These are phyloP conservation scores for Rhagonycha lutea DNA, from an alignment of 2,888 invertebrate genomes.

Conservation along the genomic window DNA sequence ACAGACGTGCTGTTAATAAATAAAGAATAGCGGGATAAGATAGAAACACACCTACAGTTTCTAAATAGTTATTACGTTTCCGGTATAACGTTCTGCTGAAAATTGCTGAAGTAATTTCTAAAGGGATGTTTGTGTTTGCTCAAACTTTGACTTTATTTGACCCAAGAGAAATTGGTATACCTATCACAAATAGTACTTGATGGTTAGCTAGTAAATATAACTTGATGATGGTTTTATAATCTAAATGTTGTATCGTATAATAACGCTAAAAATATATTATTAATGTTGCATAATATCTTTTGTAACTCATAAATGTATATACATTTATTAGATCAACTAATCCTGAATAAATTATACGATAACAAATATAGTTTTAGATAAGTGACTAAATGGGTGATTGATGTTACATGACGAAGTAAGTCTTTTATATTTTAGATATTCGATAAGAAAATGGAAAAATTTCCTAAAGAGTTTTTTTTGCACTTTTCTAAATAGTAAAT, in stretches of 20 bases:
- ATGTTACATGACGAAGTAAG: background rate
- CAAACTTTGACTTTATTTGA: background rate
- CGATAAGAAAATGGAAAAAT: background rate
- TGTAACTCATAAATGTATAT: background rate
- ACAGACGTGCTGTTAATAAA: background rate
- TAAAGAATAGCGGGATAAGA: background rate
- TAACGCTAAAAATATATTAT: background rate
- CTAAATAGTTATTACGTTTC: background rate
- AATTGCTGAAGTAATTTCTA: background rate
- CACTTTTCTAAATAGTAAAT: background rate
- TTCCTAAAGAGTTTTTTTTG: background rate
- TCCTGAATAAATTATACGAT: background rate
- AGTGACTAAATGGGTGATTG: background rate
- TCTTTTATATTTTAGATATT: background rate
- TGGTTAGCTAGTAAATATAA: background rate
- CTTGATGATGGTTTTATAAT: background rate
- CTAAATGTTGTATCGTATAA: background rate
- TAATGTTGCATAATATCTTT: background rate
- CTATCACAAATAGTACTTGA: background rate
- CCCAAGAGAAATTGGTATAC: background rate
- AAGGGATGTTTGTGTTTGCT: background rate
- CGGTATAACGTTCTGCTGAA: background rate
- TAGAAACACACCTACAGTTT: no score
- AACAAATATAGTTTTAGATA: background rate
- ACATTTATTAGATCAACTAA: background rate